Conservation (phyloP, 1,140 invertebrate species). For the Ditylenchus dipsaci region DNA sequence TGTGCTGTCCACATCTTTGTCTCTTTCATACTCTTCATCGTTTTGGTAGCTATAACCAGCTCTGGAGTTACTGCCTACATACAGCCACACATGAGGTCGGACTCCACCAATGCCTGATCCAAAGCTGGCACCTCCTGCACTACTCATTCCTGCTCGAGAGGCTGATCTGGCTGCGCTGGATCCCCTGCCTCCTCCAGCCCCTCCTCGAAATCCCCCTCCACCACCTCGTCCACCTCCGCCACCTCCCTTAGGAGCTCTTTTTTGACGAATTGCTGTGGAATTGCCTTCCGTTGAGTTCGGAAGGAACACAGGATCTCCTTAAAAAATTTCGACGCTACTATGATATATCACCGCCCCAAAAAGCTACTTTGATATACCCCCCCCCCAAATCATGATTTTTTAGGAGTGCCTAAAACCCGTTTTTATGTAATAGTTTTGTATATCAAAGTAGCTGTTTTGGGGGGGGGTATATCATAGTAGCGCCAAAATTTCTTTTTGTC, state of each 20-base stretch:
- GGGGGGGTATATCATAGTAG: no score
- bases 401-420: no score
- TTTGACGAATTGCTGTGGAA: neutral
- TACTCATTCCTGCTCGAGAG: neutral
- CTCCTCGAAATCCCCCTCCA: neutral
- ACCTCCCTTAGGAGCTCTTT: neutral
- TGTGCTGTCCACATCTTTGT: slow-evolving; percentile 3
- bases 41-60: neutral
- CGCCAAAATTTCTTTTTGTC: no score
- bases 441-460: no score
- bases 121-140: neutral
- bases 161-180: neutral
- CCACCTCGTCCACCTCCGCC: neutral
- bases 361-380: no score
- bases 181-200: neutral
- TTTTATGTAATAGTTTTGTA: no score
- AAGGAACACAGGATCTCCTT: no score
- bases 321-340: no score
- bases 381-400: no score
- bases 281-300: no score
- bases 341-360: no score
- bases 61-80: neutral
- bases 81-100: slow-evolving; percentile 5
- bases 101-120: neutral
- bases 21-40: slow-evolving; percentile 1